These are phyloP conservation scores for Amphimedon queenslandica DNA, from an alignment of 37 sponge, comb jelly and placozoan species.

Conservation along the genomic window DNA sequence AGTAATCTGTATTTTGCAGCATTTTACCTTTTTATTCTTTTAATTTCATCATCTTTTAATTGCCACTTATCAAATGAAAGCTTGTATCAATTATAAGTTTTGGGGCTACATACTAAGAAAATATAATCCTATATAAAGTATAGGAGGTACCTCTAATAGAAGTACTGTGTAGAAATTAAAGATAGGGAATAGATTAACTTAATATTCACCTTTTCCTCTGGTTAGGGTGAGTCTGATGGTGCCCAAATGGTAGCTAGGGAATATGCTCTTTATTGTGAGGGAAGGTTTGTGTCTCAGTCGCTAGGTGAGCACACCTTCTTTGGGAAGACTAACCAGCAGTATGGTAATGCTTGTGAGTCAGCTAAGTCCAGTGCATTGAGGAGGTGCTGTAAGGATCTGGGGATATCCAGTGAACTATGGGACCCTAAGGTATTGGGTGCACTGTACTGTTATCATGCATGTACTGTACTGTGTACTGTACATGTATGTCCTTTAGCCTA, in stretches of 20 bases:
- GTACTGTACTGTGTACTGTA: neutral
- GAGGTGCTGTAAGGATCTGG: conserved; percentile 92
- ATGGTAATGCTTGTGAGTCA: conserved; percentile 86
- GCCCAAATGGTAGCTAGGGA: conserved; percentile 80
- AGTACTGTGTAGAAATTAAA: no score
- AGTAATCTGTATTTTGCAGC: no score
- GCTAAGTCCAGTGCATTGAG: conserved; percentile 88
- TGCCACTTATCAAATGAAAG: no score
- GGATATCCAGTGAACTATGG: conserved; percentile 88
- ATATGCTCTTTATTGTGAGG: conserved; percentile 78
- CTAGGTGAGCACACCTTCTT: conserved; percentile 82
- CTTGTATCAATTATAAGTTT: no score
- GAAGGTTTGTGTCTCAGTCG: conserved; percentile 78
- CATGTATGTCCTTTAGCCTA: no score
- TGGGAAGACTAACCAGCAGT: conserved; percentile 44
- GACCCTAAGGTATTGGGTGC: conserved; percentile 66
- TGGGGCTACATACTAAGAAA: no score
- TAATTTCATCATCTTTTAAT: no score
- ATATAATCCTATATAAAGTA: no score
- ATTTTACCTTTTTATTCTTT: no score
- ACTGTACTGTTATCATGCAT: neutral
- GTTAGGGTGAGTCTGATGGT: conserved; percentile 59
- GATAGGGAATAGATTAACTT: no score
- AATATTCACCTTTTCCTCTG: no score
- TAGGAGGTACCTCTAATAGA: no score